Base-by-base conservation (phyloP, 2,888 invertebrate genomes). In the Cylindroiulus punctatus region DNA sequence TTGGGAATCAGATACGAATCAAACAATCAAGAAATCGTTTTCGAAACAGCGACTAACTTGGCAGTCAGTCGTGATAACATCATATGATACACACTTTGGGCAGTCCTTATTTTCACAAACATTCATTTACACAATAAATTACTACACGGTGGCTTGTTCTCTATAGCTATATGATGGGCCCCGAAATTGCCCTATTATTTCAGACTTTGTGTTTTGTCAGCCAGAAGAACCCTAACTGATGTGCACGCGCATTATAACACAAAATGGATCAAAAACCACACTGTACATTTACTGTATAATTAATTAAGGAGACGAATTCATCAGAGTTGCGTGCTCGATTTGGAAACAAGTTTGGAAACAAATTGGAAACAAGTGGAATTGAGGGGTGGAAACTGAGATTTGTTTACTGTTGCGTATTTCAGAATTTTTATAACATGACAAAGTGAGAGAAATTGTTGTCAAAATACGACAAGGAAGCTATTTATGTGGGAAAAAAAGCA, bases 21-120 rank as follows among this genome's bases (percentile, higher is more conserved):
- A 65, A 65, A 65, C 65, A 65, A 26, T 65, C 65, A 65, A 65
- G 65, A 65, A 65, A 65, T 65, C 65, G 65, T 65, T 65, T 57
- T 65, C 65, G 26, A 65, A 65, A 65, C 65, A 65, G 65, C 26
- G 26, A 65, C 65, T 65, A 65, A 65, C 65, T 12, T 22, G 26
- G 65, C 65, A 65, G 65, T 65, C 65, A 26, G 65, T 26, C 65
- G 8, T 65, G 26, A 65, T 65, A 65, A 65, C 65, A 52, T 52
- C 65, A 65, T 65, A 65, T 65, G 65, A 65, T 65, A 65, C 65
- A 65, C 65, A 65, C 65, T 65, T 65, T 65, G 65, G 65, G 65
- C 26, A 26, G 65, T 65, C 65, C 65, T 65, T 26, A 26, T 26
- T 26, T 65, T 65, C 65, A 65, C 65, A 65, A 22, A 65, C 65